Percentiles rank a stretch among this genome's conserved stretches.
These are phyloP conservation scores for Cephonodes hylas DNA, from an alignment of 2,888 invertebrate genomes.

Conservation along the genomic window DNA sequence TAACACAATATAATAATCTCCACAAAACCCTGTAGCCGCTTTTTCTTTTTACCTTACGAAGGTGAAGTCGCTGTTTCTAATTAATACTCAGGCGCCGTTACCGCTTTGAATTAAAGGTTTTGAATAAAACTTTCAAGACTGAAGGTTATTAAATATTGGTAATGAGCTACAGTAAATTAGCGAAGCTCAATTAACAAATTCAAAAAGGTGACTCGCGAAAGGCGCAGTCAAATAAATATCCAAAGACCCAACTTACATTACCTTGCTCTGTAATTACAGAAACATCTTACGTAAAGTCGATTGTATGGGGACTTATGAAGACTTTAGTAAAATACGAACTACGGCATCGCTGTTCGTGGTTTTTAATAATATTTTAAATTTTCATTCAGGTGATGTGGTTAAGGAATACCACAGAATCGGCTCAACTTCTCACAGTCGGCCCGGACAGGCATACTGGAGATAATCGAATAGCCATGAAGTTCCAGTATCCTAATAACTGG, in stretches of 20 bases:
- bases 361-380: background rate
- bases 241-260: background rate
- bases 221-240: background rate
- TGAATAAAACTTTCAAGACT: background rate
- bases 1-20: slow-evolving; percentile 25
- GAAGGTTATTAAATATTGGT: slow-evolving; percentile 5
- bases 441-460: slow-evolving; percentile 84
- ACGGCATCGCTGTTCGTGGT: background rate
- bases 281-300: background rate
- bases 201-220: background rate
- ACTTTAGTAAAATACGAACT: background rate
- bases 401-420: slow-evolving; percentile 82
- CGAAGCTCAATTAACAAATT: background rate
- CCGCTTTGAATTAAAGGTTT: slow-evolving; percentile 1
- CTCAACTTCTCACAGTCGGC: slow-evolving; percentile 84
- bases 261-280: background rate
- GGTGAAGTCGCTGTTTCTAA: background rate
- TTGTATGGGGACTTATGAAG: background rate
- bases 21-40: slow-evolving; percentile 23
- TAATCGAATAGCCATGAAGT: slow-evolving; percentile 83
- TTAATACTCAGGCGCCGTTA: background rate
- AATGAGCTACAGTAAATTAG: slow-evolving; percentile 2
- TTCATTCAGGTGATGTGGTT: slow-evolving; percentile 84
- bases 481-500: slow-evolving; percentile 87
- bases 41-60: background rate